These are phyloP conservation scores for Sarcophaga bullata DNA, from an alignment of 1,140 invertebrate species.

Conservation along the genomic window DNA sequence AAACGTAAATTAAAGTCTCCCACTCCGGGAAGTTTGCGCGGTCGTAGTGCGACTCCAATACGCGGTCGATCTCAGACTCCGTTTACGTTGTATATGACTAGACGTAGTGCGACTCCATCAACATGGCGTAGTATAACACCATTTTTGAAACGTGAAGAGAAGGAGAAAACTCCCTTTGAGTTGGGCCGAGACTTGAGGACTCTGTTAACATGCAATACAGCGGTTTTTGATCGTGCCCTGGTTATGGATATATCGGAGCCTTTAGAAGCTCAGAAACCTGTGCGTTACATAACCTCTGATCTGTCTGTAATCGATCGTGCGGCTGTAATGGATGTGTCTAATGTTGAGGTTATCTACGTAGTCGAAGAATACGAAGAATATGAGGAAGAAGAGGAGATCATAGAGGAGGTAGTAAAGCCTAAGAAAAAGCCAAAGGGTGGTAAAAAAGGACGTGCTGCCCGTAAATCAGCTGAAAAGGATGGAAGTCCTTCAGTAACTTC, in stretches of 20 bases:
- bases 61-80: conserved; percentile 63
- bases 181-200: conserved; percentile 59
- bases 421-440: conserved; percentile 54
- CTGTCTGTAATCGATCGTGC: conserved; percentile 65
- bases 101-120: conserved; percentile 63
- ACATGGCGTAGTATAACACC: conserved; percentile 65
- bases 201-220: conserved; percentile 63
- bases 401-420: conserved; percentile 61
- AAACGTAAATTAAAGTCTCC: conserved; percentile 63
- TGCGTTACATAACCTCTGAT: conserved; percentile 65
- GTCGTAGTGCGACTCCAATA: conserved; percentile 63
- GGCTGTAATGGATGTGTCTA: conserved; percentile 65
- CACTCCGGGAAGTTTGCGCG: conserved; percentile 61
- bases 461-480: conserved; percentile 59
- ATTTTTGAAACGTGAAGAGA: conserved; percentile 63
- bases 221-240: conserved; percentile 63
- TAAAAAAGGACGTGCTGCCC: conserved; percentile 53
- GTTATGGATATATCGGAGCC: conserved; percentile 65
- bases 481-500: conserved; percentile 45
- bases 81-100: conserved; percentile 59
- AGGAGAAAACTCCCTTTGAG: conserved; percentile 65
- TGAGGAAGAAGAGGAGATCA: conserved; percentile 56
- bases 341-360: conserved; percentile 66
- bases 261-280: conserved; percentile 59
- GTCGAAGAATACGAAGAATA: conserved; percentile 64